Evolutionary conservation across 2,888 invertebrate species (phyloP).

Genomic region (Conistra vaccinii): DNA sequence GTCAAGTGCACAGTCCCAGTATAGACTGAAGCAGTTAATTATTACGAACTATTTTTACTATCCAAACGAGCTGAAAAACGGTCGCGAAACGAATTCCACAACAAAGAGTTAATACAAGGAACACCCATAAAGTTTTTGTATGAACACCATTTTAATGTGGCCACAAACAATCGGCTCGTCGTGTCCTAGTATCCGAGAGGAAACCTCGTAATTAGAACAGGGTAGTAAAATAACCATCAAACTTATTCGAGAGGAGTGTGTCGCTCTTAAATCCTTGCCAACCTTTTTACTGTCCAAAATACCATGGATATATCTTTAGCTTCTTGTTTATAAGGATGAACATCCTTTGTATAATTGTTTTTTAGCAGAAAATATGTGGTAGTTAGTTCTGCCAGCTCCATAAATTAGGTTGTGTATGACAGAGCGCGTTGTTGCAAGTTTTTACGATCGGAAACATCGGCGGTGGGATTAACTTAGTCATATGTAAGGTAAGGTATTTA

Average conservation of each 20-base stretch:
- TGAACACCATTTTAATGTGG: constrained; percentile 77
- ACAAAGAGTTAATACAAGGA: constrained; percentile 83
- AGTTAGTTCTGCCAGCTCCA: constrained; percentile 77
- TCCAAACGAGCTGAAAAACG: constrained; percentile 65
- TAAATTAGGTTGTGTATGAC: constrained; percentile 89
- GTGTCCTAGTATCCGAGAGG: constrained; percentile 83
- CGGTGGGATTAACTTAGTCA: constrained; percentile 78
- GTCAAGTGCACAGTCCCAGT: not conserved
- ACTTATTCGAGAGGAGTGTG: constrained; percentile 83
- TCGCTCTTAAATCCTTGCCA: constrained; percentile 77
- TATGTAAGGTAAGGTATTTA: constrained; percentile 68
- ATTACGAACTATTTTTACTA: constrained; percentile 52
- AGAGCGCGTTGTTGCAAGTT: constrained; percentile 85
- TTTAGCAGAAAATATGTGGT: constrained; percentile 58
- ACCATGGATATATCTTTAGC: constrained; percentile 45
- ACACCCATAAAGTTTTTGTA: constrained; percentile 83
- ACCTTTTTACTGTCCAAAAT: constrained; percentile 41
- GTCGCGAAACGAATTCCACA: constrained; percentile 78
- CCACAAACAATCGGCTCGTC: constrained; percentile 83
- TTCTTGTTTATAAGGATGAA: constrained; percentile 59
- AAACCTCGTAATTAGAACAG: constrained; percentile 88
- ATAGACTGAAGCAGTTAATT: constrained; percentile 19
- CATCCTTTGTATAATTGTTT: constrained; percentile 45
- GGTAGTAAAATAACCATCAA: constrained; percentile 90
- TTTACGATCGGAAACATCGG: constrained; percentile 82